Evolutionary conservation across 2,888 invertebrate genomes (phyloP).

Genomic region (Patella ulyssiponensis): DNA sequence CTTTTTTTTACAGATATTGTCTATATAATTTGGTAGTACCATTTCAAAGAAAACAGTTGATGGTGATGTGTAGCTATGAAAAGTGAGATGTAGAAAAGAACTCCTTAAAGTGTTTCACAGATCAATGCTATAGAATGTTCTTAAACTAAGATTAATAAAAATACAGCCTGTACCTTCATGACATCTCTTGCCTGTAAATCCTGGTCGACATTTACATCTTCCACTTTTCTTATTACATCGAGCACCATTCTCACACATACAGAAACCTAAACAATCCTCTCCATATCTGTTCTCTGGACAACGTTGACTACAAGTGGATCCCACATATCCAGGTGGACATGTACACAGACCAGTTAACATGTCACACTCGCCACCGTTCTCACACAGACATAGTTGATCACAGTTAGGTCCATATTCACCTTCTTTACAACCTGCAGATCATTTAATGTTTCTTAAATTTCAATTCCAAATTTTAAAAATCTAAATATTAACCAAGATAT

Average conservation of each 20-base stretch:
- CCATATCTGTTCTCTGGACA: slow-evolving; percentile 66
- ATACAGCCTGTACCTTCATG: slow-evolving; percentile 46
- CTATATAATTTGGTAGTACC: neutral
- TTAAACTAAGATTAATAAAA: neutral
- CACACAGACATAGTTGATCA: slow-evolving; percentile 70
- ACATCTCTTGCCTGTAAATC: slow-evolving; percentile 72
- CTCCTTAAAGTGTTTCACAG: too few species aligned
- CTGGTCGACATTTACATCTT: slow-evolving; percentile 78
- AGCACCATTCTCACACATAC: slow-evolving; percentile 64
- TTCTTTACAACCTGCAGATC: slow-evolving; percentile 56
- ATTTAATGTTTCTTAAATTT: neutral
- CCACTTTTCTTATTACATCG: slow-evolving; percentile 77
- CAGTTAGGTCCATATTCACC: slow-evolving; percentile 66
- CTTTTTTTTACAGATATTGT: too few species aligned
- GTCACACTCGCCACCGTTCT: slow-evolving; percentile 66
- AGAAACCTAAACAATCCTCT: slow-evolving; percentile 60
- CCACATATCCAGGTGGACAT: slow-evolving; percentile 66
- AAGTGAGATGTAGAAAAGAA: too few species aligned
- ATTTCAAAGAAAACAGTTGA: too few species aligned
- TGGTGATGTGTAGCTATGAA: too few species aligned
- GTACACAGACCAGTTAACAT: slow-evolving; percentile 61
- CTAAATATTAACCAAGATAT: neutral
- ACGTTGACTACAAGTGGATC: slow-evolving; percentile 55
- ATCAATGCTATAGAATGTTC: too few species aligned
- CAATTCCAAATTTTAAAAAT: neutral